A percentile compares a stretch with the other conserved stretches of the same genome.
Conservation (phyloP, 1,140 invertebrate species). For the Doryteuthis pealeii region DNA sequence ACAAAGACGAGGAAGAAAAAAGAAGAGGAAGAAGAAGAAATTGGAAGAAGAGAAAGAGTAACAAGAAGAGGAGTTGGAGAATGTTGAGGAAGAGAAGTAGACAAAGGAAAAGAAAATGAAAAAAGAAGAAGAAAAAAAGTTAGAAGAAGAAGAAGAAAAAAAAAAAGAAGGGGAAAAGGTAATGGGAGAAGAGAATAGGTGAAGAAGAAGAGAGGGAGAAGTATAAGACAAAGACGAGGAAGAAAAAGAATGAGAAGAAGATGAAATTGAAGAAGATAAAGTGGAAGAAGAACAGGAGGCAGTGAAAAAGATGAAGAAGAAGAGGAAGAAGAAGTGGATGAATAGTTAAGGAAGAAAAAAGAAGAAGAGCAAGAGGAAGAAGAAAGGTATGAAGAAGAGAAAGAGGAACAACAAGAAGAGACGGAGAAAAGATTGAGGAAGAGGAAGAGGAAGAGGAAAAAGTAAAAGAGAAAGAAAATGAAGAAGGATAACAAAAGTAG, state of each 20-base stretch:
- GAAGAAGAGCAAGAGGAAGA: neutral
- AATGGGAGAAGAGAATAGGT: neutral
- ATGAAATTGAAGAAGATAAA: neutral
- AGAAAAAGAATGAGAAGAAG: neutral
- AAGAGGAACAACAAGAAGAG: too few species aligned
- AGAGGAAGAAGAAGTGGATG: neutral
- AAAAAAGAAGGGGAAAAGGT: neutral
- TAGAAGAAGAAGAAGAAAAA: neutral
- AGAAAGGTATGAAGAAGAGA: neutral
- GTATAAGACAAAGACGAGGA: neutral
- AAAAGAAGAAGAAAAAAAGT: neutral
- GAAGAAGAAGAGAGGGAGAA: neutral
- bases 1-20: too few species aligned
- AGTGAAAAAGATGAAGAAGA: neutral
- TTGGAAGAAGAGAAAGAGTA: too few species aligned
- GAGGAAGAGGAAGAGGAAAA: too few species aligned
- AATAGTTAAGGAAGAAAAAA: too few species aligned
- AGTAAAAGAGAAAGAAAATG: too few species aligned
- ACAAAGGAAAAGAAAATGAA: neutral
- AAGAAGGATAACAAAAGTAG: too few species aligned
- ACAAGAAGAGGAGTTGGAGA: too few species aligned
- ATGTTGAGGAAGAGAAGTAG: too few species aligned
- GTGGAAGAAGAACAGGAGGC: neutral
- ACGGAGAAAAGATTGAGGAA: too few species aligned
- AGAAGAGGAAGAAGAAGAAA: too few species aligned